A percentile compares a stretch with the other conserved stretches of the same genome.
Evolutionary conservation across 2,113 vertebrate species (phyloP).

Genomic region (Pipra filicauda): DNA sequence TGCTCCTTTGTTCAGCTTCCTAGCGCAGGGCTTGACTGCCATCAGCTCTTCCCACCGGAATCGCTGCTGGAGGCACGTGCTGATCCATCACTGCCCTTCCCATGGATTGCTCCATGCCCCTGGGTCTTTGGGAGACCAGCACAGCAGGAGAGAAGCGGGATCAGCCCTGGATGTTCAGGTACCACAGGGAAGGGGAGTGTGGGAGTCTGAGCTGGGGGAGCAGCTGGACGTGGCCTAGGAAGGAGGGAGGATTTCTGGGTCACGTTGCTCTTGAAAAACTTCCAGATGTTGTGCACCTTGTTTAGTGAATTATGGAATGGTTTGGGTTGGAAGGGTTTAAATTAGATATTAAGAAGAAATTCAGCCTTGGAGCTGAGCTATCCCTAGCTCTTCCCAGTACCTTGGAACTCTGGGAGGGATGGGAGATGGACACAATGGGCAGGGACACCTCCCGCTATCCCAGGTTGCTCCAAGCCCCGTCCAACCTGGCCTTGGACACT

Average conservation of each 20-base stretch:
- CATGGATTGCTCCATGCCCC: background rate
- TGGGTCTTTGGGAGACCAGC: background rate
- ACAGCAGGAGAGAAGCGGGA: background rate
- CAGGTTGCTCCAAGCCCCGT: too few relatives aligned
- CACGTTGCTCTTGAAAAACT: accelerated
- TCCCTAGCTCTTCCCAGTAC: too few relatives aligned
- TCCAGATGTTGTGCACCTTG: background rate
- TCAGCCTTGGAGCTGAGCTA: too few relatives aligned
- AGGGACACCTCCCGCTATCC: too few relatives aligned
- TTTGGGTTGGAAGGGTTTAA: background rate
- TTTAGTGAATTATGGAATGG: background rate
- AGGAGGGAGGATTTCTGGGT: accelerated
- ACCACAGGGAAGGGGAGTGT: background rate
- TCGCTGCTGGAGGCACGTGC: background rate
- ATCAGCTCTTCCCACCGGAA: background rate
- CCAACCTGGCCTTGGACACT: too few relatives aligned
- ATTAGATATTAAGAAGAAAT: background rate
- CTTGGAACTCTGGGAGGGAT: too few relatives aligned
- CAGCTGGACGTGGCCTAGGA: accelerated
- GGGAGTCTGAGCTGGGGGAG: background rate
- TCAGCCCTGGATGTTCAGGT: background rate
- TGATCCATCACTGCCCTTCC: background rate
- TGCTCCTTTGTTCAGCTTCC: background rate
- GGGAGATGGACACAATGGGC: too few relatives aligned
- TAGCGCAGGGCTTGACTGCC: background rate